Percentiles rank a stretch among this genome's conserved stretches.
Conservation (phyloP, 2,113 vertebrate genomes). For the Melanostigma gelatinosum region DNA sequence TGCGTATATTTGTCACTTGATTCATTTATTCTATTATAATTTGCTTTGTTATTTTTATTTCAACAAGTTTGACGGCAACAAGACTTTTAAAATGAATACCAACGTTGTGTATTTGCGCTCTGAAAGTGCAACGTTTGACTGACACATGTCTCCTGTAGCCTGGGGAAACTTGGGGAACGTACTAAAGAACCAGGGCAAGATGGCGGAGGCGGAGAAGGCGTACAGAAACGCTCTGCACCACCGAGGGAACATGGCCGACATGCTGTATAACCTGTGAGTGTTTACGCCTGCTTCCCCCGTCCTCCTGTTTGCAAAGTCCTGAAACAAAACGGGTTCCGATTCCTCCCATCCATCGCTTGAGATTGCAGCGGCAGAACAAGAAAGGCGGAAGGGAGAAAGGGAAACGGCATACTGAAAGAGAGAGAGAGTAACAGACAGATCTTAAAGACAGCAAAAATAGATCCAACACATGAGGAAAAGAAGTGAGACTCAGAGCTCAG, state of each 20-base stretch:
- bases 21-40: background rate
- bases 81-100: background rate
- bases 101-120: background rate
- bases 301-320: conserved; percentile 24
- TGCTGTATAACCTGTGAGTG: conserved; percentile 99
- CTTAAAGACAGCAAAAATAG: conserved; percentile 35
- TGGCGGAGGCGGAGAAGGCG: conserved; percentile 93
- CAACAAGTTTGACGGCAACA: background rate
- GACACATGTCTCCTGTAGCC: conserved; percentile 81
- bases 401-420: background rate
- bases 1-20: background rate
- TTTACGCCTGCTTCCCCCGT: background rate
- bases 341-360: conserved; percentile 42
- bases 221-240: conserved; percentile 98
- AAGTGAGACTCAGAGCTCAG: conserved; percentile 12
- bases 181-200: conserved; percentile 98
- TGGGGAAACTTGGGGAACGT: conserved; percentile 99
- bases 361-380: conserved; percentile 9
- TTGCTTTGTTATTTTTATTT: background rate
- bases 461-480: conserved; percentile 15
- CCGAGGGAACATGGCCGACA: conserved; percentile 99
- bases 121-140: conserved; percentile 35
- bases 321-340: conserved; percentile 26
- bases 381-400: conserved; percentile 10
- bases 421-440: conserved; percentile 19